These are phyloP conservation scores for Epizoanthus scotinus DNA, from an alignment of 92 coral and sea anemone species.

Conservation along the genomic window DNA sequence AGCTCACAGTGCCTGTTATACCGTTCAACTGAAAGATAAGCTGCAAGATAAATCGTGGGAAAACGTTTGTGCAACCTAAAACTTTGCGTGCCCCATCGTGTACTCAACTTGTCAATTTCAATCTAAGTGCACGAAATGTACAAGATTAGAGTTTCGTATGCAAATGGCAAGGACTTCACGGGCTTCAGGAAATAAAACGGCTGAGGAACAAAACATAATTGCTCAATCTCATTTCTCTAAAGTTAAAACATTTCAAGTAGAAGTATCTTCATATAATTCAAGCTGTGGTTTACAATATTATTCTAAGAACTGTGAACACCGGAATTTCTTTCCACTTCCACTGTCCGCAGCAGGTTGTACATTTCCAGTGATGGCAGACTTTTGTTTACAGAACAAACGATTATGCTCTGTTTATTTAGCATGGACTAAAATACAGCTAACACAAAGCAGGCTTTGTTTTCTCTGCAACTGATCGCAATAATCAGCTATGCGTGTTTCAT, in stretches of 20 bases:
- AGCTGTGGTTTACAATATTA: background rate
- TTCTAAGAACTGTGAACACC: background rate
- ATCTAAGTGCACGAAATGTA: slow-evolving; percentile 3
- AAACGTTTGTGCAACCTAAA: background rate
- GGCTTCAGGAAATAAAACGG: background rate
- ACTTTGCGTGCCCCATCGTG: slow-evolving; percentile 16
- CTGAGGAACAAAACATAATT: too few relatives aligned
- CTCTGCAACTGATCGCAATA: background rate
- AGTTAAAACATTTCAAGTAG: too few relatives aligned
- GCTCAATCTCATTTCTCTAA: too few relatives aligned
- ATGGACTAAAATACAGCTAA: slow-evolving; percentile 10
- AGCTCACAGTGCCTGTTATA: slow-evolving; percentile 3
- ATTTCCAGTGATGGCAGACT: slow-evolving; percentile 5
- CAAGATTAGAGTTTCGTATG: background rate
- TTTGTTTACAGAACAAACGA: slow-evolving; percentile 32
- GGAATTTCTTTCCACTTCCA: too few relatives aligned
- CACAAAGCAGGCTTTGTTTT: slow-evolving; percentile 12
- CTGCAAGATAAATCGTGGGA: slow-evolving; percentile 1
- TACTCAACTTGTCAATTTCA: slow-evolving; percentile 10
- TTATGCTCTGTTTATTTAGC: slow-evolving; percentile 13
- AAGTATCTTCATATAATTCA: too few relatives aligned
- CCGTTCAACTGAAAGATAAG: slow-evolving; percentile 21
- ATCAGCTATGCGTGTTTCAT: background rate
- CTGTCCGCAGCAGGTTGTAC: too few relatives aligned
- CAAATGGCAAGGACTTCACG: too few relatives aligned